phyloP scores from a whole-genome alignment of 2,888 invertebrate genomes.

The Eristalinus aeneus region DNA sequence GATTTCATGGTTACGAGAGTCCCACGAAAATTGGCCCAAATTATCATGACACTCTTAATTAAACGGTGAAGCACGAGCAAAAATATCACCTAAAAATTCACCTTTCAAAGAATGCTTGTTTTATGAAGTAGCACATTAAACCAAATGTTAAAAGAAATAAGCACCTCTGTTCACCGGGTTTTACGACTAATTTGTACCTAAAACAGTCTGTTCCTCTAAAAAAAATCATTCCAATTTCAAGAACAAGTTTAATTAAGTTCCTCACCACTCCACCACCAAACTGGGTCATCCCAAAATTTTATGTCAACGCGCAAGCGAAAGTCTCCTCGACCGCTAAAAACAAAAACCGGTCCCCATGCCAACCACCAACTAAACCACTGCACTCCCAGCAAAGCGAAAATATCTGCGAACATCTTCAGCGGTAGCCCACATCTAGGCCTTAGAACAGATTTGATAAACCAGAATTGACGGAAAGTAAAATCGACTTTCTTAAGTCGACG shows the following conservation, averaged over 20 bases:
- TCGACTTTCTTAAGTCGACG: neutral
- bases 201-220: too few relatives aligned
- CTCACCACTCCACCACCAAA: neutral
- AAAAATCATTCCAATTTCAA: too few relatives aligned
- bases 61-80: too few relatives aligned
- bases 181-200: too few relatives aligned
- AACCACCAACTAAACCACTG: neutral
- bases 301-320: neutral
- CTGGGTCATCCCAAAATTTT: neutral
- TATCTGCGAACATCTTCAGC: neutral
- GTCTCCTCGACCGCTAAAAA: neutral
- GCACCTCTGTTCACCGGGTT: too few relatives aligned
- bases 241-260: neutral
- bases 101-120: too few relatives aligned
- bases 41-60: too few relatives aligned
- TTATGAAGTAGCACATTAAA: too few relatives aligned
- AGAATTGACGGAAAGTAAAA: constrained; percentile 35
- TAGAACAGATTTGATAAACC: constrained; percentile 4
- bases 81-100: too few relatives aligned
- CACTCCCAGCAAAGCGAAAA: neutral
- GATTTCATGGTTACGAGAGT: too few relatives aligned
- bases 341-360: neutral
- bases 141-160: too few relatives aligned
- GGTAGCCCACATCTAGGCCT: neutral
- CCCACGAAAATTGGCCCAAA: too few relatives aligned